A percentile compares a stretch with the other conserved stretches of the same genome.
These are phyloP conservation scores for Scelioninae gen. 1 DNA, from an alignment of 2,888 invertebrate species.

Conservation along the genomic window DNA sequence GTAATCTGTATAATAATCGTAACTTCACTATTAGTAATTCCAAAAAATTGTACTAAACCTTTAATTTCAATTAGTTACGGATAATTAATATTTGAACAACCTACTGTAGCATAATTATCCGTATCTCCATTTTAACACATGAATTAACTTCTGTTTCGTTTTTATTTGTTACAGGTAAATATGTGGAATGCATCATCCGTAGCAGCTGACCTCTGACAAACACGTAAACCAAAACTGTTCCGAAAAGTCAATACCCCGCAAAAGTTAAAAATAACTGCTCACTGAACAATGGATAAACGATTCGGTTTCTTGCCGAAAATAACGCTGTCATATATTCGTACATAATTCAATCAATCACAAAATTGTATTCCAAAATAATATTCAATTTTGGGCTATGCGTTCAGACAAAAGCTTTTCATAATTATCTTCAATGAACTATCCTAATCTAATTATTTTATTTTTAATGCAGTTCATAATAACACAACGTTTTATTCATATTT, in stretches of 20 bases:
- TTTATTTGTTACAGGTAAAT: conserved; percentile 47
- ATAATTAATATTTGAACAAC: conserved; percentile 9
- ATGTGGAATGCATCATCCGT: background rate
- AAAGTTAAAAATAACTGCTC: conserved; percentile 3
- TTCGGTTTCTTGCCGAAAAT: conserved; percentile 17
- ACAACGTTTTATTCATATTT: background rate
- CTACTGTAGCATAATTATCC: background rate
- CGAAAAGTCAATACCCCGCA: conserved; percentile 8
- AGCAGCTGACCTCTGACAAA: background rate
- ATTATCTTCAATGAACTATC: background rate
- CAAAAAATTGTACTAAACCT: conserved; percentile 26
- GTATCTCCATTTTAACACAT: background rate
- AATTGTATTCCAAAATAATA: too few relatives aligned
- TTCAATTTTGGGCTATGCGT: background rate
- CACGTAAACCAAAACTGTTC: background rate
- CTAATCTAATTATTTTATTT: background rate
- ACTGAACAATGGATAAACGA: conserved; percentile 16
- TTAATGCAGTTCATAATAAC: background rate
- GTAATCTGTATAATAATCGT: conserved; percentile 35
- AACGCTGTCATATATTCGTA: conserved; percentile 37
- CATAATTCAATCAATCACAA: conserved; percentile 31
- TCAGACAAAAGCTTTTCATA: background rate
- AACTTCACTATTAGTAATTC: conserved; percentile 22
- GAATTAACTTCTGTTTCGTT: background rate
- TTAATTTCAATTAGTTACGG: background rate